Evolutionary conservation across 64 coral and sea anemone species (phyloP).

Genomic region (Montipora capricornis): DNA sequence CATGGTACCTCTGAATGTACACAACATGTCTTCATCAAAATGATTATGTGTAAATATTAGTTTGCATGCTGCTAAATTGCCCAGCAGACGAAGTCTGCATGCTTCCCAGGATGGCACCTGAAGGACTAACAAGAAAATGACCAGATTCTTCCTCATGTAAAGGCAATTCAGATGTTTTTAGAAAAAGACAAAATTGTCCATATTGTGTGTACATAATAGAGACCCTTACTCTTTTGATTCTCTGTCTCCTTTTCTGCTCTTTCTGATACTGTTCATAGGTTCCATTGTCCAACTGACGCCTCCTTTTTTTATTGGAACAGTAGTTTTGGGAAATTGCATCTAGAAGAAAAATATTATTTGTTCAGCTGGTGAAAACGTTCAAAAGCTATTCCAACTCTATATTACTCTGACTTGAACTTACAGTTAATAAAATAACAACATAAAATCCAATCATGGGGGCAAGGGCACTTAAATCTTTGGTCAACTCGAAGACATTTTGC

Average conservation of each 20-base stretch:
- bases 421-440: too few relatives aligned
- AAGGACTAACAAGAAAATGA: too few relatives aligned
- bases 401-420: too few relatives aligned
- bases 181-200: neutral
- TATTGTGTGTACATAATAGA: neutral
- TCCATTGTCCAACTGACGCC: conserved; percentile 1
- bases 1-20: neutral
- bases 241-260: conserved; percentile 12
- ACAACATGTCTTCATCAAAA: neutral
- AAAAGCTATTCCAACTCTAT: neutral
- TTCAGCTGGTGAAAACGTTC: neutral
- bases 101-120: too few relatives aligned
- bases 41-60: too few relatives aligned
- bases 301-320: neutral
- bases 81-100: too few relatives aligned
- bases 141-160: neutral
- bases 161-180: neutral
- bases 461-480: too few relatives aligned
- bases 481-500: too few relatives aligned
- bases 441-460: too few relatives aligned
- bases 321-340: conserved; percentile 20
- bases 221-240: conserved; percentile 11
- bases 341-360: neutral
- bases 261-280: conserved; percentile 24
- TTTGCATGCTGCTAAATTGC: too few relatives aligned